Percentiles rank a stretch among this genome's conserved stretches.
Evolutionary conservation across 1,140 invertebrate genomes (phyloP).

Genomic region (Hylaeus anthracinus): DNA sequence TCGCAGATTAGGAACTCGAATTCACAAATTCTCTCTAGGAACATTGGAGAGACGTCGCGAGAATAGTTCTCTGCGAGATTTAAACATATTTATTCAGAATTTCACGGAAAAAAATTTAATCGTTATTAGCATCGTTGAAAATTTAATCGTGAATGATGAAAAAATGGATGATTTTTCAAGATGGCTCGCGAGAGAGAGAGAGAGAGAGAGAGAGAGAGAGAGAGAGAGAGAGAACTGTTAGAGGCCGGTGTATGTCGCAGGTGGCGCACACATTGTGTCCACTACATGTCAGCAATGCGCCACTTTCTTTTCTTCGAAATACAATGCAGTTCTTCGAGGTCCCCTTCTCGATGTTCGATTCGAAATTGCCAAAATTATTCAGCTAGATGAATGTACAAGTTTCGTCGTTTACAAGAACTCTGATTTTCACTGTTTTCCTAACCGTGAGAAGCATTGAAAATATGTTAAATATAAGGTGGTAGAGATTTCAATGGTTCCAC

Average conservation of each 20-base stretch:
- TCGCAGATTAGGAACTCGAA: neutral
- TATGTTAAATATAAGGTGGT: no score
- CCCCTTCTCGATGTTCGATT: no score
- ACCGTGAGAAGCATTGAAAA: no score
- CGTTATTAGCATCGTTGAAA: neutral
- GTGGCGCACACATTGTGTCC: conserved; percentile 45
- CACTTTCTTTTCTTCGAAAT: neutral
- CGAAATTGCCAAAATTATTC: no score
- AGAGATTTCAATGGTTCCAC: no score
- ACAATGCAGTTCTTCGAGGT: neutral
- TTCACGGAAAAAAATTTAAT: neutral
- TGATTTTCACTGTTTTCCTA: no score
- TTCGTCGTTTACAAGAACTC: no score
- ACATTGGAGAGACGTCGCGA: no score
- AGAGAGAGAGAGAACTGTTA: conserved; percentile 15
- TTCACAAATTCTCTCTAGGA: neutral
- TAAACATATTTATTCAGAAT: neutral
- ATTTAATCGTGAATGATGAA: neutral
- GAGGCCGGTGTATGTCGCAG: conserved; percentile 51
- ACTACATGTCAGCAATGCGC: neutral
- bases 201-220: neutral
- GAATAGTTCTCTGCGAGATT: neutral
- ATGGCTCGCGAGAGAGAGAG: no score
- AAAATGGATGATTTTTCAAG: conserved; percentile 26
- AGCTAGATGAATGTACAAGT: no score